These are phyloP conservation scores for Tursiops truncatus DNA, from an alignment of 2,113 vertebrate species.

Conservation along the genomic window DNA sequence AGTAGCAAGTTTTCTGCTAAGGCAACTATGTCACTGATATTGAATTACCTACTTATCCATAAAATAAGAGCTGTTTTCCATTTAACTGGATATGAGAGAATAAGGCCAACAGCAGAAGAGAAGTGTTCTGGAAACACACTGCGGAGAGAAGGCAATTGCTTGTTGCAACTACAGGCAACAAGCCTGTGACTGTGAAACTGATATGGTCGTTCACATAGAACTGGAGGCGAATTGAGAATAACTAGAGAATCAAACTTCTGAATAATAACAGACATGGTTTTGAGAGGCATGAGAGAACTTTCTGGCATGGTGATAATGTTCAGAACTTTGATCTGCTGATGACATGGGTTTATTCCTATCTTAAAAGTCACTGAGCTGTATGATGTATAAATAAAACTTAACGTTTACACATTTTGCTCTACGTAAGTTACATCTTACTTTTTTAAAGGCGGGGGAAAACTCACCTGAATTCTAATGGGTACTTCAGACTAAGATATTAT, in stretches of 20 bases:
- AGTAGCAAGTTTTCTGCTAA: neutral
- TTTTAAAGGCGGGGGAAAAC: neutral
- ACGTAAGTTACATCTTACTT: neutral
- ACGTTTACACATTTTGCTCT: neutral
- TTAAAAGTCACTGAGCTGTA: neutral
- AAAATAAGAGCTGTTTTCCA: constrained; percentile 25
- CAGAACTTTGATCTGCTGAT: neutral
- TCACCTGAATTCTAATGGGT: neutral
- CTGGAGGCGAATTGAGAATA: neutral
- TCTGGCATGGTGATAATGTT: neutral
- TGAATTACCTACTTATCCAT: neutral
- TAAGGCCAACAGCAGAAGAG: neutral
- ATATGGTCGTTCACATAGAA: neutral
- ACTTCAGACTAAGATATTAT: neutral
- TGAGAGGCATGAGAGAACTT: neutral
- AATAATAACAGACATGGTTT: neutral
- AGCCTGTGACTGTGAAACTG: neutral
- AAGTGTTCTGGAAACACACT: neutral
- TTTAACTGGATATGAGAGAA: neutral
- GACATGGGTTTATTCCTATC: neutral
- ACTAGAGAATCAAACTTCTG: neutral
- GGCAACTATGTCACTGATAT: neutral
- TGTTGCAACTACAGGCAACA: neutral
- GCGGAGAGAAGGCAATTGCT: neutral
- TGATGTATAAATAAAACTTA: constrained; percentile 9